These are phyloP conservation scores for Drosophila sproati DNA, from an alignment of 1,140 invertebrate species.

Conservation along the genomic window DNA sequence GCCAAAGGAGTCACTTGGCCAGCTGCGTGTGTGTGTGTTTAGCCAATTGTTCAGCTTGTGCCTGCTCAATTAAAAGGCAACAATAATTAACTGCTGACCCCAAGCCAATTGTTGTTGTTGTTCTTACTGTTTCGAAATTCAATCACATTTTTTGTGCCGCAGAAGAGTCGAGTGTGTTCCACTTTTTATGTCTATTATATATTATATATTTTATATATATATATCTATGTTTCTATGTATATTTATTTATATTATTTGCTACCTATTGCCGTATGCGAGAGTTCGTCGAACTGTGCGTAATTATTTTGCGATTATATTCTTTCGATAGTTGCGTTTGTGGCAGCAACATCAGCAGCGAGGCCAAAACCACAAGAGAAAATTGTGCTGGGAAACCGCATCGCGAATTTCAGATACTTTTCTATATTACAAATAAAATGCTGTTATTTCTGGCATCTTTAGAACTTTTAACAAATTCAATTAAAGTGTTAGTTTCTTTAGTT, in stretches of 20 bases:
- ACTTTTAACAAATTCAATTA: too few relatives aligned
- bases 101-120: not conserved
- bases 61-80: not conserved
- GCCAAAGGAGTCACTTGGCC: too few relatives aligned
- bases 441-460: too few relatives aligned
- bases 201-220: not conserved
- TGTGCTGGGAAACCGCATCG: not conserved
- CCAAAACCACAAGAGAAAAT: conserved; percentile 7
- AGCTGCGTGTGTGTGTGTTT: not conserved
- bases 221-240: not conserved
- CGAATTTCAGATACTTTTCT: conserved; percentile 9
- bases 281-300: conserved; percentile 66
- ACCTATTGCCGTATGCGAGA: conserved; percentile 30
- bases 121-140: conserved; percentile 1
- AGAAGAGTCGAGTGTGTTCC: conserved; percentile 3
- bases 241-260: conserved; percentile 19
- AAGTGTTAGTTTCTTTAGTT: too few relatives aligned
- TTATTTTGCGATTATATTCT: conserved; percentile 73
- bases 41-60: not conserved
- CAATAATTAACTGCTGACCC: conserved; percentile 19
- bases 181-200: not conserved
- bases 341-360: conserved; percentile 9
- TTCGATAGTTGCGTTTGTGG: conserved; percentile 26
- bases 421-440: too few relatives aligned
- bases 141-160: conserved; percentile 15